These are phyloP conservation scores for Trachemys scripta DNA, from an alignment of 2,113 vertebrate genomes.

Conservation along the genomic window DNA sequence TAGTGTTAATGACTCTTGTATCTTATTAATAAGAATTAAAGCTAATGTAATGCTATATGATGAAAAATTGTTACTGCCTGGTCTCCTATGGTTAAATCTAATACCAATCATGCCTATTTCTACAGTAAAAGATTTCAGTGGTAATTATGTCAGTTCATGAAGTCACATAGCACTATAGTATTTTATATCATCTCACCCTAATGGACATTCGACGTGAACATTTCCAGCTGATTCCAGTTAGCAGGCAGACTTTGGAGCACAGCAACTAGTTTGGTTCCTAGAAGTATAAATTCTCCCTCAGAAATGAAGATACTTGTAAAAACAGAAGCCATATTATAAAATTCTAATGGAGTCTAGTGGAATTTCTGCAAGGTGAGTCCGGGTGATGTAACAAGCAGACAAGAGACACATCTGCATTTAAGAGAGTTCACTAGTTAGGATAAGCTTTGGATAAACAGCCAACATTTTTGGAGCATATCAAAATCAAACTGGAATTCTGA, in stretches of 20 bases:
- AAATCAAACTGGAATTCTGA: not conserved
- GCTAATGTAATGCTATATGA: conserved; percentile 71
- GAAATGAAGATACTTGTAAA: not conserved
- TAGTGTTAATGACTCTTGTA: conserved; percentile 82
- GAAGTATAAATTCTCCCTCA: not conserved
- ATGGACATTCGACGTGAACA: not conserved
- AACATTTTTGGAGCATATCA: not conserved
- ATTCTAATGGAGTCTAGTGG: not conserved
- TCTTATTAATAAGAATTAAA: conserved; percentile 83
- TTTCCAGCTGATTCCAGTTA: not conserved
- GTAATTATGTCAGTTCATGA: conserved; percentile 21
- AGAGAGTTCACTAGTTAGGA: fast-evolving
- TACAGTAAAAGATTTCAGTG: conserved; percentile 61
- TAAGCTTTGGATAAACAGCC: not conserved
- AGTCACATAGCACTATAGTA: not conserved
- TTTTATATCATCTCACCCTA: not conserved
- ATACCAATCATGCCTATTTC: conserved; percentile 48
- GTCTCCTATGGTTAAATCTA: conserved; percentile 66
- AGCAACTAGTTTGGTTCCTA: not conserved
- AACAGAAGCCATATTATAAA: not conserved
- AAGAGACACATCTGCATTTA: not conserved
- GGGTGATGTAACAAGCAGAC: not conserved
- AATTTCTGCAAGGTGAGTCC: not conserved
- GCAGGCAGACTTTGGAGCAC: not conserved
- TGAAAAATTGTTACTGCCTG: conserved; percentile 69